Base-by-base conservation (phyloP, 92 coral and sea anemone genomes). In the Parazoanthus swiftii region DNA sequence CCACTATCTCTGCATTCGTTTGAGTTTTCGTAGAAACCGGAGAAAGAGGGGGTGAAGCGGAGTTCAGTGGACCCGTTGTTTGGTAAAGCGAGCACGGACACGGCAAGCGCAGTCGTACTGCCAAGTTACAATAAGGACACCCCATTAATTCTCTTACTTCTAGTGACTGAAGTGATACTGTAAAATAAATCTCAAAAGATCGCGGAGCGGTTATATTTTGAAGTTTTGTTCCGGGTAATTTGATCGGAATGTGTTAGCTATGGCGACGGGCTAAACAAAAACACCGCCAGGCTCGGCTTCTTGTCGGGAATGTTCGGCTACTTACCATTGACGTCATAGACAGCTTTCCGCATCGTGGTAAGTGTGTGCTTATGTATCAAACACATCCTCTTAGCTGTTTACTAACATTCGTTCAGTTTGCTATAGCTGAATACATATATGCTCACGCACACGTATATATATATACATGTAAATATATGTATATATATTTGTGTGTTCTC, bases 171-270 rank as follows among this genome's bases (percentile, higher is more conserved):
- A 39, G 67, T 18, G 87, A 71, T 8, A 44, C 67, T 84, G 43
- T 39, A 84, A 82, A 84, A 73, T 84, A 71, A 84, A 39, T 23
- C 43, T 73, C 79, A 35, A 44, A 84, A 84, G 87, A 84, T 44
- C 56, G 87, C 21, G 25, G 65, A 33, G 65, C 77, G 48, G 87
- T 68, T 84, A 46, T 70, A 84, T 77, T 84, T 54, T 18, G 23
- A 20, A 39, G 39, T 43, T 84, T 71, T 71, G 87, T 84, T 84
- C 87, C 87, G 79, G 79, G 44, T 84, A 84, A 84, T 84, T 84
- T 84, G 87, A 84, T 84, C 11, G 87, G 87, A 84, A 84, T 48
- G 56, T 71, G 79, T 26, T 70, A 46, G 79, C 79, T 67, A 84
- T 84, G 78, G 87, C 48, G 65, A 70, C 43, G 42, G 43, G 67